Evolutionary conservation across 2,797 vertebrate species (phyloP), one percentile per base, ranked within the genome.

Genomic region (Rhodeus uyekii): DNA sequence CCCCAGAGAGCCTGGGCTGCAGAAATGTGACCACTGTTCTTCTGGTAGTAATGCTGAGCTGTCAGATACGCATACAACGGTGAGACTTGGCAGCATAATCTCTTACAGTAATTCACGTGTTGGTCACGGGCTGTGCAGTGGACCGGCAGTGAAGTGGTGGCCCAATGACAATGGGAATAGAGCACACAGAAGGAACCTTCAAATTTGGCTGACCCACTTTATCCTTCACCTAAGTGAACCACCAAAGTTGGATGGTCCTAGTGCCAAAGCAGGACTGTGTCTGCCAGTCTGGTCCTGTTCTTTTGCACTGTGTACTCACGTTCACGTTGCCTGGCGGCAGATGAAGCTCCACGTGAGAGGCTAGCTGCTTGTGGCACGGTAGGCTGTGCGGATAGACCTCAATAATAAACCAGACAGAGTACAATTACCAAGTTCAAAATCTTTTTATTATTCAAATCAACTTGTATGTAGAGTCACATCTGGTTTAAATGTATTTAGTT

Each of bases 191-290:
- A 6, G 9, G 75, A 29, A 50, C 76, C 0, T 68, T 42, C 13
- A 71, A 36, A 73, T 63, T 77, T 78, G 83, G 63, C 73, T 61
- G 81, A 82, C 81, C 82, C 53, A 76, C 24, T 80, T 88, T 82
- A 36, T 29, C 38, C 27, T 38, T 53, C 34, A 55, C 53, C 39
- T 61, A 76, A 76, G 65, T 29, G 29, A 81, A 76, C 27, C 3
- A 58, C 44, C 24, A 34, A 50, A 48, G 42, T 71, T 19, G 8
- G 24, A 60, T 18, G 38, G 32, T 76, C 16, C 39, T 42, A 34
- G 34, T 73, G 58, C 10, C 64, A 65, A 38, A 81, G 63, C 69
- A 27, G 39, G 48, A 48, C 63, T 65, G 44, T 48, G 34, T 74
- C 73, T 81, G 77, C 60, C 80, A 74, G 44, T 64, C 65, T 84